Conservation (phyloP, 2,113 vertebrate genomes). For the Pipra filicauda region DNA sequence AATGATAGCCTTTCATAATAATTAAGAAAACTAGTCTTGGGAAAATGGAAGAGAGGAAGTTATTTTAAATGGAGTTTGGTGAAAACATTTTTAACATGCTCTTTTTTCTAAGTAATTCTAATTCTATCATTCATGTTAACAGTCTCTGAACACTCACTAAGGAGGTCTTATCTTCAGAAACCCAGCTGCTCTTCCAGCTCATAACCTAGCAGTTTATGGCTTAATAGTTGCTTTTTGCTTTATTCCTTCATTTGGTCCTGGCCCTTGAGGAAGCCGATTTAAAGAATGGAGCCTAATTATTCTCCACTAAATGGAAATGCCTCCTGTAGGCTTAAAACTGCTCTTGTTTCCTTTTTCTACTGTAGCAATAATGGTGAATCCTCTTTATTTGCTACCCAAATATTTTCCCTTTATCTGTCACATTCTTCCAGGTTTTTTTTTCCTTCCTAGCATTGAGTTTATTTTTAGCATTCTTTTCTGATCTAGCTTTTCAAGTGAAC, state of each 20-base stretch:
- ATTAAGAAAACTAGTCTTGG: neutral
- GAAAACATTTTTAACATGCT: neutral
- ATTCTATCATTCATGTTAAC: constrained; percentile 40
- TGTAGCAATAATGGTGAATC: neutral
- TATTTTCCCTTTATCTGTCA: constrained; percentile 30
- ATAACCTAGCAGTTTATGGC: constrained; percentile 39
- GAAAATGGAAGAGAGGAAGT: neutral
- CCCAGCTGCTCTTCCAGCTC: constrained; percentile 58
- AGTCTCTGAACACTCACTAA: constrained; percentile 19
- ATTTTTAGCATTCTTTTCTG: constrained; percentile 5
- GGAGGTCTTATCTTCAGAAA: constrained; percentile 63
- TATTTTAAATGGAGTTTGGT: neutral
- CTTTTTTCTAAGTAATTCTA: constrained; percentile 30
- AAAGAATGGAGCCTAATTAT: constrained; percentile 44
- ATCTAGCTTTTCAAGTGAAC: neutral
- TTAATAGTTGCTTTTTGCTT: constrained; percentile 42
- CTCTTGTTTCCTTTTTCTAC: neutral
- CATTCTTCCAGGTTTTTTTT: neutral
- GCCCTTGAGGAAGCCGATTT: constrained; percentile 25
- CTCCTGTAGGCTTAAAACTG: constrained; percentile 25
- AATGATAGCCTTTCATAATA: neutral
- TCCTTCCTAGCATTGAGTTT: neutral
- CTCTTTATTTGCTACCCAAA: constrained; percentile 18
- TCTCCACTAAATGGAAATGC: constrained; percentile 34
- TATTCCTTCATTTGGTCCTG: constrained; percentile 10